Evolutionary conservation across 2,888 invertebrate genomes (phyloP).

Genomic region (Spilarctia lutea): DNA sequence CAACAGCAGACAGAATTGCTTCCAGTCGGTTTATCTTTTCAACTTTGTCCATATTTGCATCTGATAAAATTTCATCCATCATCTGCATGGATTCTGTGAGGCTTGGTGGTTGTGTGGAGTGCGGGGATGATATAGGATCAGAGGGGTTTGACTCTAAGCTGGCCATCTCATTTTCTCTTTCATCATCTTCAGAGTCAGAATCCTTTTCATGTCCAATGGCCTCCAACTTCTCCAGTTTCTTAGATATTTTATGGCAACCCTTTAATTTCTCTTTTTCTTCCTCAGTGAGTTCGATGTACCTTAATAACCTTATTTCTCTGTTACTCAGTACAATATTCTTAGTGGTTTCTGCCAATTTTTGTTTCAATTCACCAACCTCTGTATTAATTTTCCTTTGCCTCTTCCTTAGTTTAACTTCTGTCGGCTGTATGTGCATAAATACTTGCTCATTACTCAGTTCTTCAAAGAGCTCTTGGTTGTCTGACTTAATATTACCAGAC

Average conservation of each 20-base stretch:
- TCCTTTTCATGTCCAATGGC: slow-evolving; percentile 92
- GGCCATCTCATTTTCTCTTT: slow-evolving; percentile 91
- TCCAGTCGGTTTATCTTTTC: slow-evolving; percentile 95
- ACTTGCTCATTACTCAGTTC: slow-evolving; percentile 96
- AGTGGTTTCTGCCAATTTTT: slow-evolving; percentile 92
- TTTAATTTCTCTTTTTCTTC: slow-evolving; percentile 97
- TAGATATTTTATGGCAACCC: slow-evolving; percentile 96
- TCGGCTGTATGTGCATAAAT: slow-evolving; percentile 93
- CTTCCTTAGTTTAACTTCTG: slow-evolving; percentile 94
- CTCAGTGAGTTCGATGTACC: slow-evolving; percentile 96
- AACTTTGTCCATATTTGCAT: slow-evolving; percentile 93
- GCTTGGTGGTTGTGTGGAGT: slow-evolving; percentile 92
- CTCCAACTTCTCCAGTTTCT: slow-evolving; percentile 96
- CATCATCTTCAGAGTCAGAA: slow-evolving; percentile 91
- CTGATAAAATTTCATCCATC: slow-evolving; percentile 94
- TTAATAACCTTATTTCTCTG: slow-evolving; percentile 94
- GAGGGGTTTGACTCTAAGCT: slow-evolving; percentile 93
- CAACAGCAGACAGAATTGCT: slow-evolving; percentile 93
- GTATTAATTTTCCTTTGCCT: slow-evolving; percentile 96
- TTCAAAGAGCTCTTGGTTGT: slow-evolving; percentile 90
- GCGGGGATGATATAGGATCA: slow-evolving; percentile 91
- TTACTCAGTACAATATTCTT: slow-evolving; percentile 96
- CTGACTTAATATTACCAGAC: slow-evolving; percentile 89
- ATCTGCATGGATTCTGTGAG: slow-evolving; percentile 96
- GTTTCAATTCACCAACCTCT: slow-evolving; percentile 94